Percentiles rank a stretch among this genome's conserved stretches.
Evolutionary conservation across 2,113 vertebrate genomes (phyloP).

Genomic region (Prionailurus bengalensis): DNA sequence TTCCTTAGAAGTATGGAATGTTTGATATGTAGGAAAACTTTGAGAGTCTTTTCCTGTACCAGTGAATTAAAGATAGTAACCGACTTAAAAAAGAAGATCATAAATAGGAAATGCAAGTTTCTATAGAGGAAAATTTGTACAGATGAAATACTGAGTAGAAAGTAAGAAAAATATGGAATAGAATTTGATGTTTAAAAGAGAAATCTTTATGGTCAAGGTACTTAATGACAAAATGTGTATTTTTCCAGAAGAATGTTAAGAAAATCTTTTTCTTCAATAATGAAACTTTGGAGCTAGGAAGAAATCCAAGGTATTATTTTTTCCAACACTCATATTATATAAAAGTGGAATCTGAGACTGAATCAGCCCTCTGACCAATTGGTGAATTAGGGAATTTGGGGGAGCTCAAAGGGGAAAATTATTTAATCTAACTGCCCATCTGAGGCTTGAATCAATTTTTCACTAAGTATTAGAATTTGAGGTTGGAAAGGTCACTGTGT

Average conservation of each 20-base stretch:
- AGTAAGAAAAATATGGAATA: background rate
- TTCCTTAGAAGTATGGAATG: background rate
- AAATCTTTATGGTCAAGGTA: background rate
- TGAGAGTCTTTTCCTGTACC: background rate
- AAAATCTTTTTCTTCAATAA: constrained; percentile 15
- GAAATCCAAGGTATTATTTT: constrained; percentile 5
- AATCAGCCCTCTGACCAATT: background rate
- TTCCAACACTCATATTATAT: background rate
- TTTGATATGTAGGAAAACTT: background rate
- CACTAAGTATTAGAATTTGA: background rate
- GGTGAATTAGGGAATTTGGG: background rate
- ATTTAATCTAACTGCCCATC: background rate
- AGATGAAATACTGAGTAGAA: background rate
- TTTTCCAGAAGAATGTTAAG: background rate
- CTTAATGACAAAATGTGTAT: background rate
- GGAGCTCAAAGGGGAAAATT: background rate
- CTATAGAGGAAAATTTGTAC: background rate
- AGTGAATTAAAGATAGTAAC: background rate
- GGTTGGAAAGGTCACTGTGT: background rate
- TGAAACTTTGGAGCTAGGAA: background rate
- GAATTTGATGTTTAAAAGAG: constrained; percentile 8
- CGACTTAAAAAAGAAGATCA: background rate
- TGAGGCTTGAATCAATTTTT: background rate
- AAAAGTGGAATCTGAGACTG: background rate
- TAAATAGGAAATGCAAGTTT: background rate